Evolutionary conservation across 1,140 invertebrate genomes (phyloP), one percentile per base, ranked within the genome.

Genomic region (Papilio polytes): DNA sequence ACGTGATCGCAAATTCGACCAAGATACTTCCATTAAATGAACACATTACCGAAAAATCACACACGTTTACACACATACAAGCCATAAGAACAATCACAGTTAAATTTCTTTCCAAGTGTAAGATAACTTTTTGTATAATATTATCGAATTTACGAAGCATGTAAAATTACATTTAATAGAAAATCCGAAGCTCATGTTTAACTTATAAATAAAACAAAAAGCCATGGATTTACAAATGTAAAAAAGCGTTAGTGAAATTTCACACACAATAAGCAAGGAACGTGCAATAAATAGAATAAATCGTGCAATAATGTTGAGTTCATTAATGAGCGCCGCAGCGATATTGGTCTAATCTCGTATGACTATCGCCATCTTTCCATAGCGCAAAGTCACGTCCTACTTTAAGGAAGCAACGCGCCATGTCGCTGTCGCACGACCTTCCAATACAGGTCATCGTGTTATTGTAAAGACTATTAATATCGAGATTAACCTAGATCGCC

Each of bases 1-100:
- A 85, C 84, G 84, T 85, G 85, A 83, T 81, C 80, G 85, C 85
- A 91, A 88, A 91, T 92, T 92, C 86, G 84, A 86, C 88, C 84
- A 89, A 85, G 84, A 85, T 88, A 88, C 89, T 88, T 87, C 88
- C 86, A 85, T 87, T 88, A 87, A 85, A 85, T 82, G 86, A 90
- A 86, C 80, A 88, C 84, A 87, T 88, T 89, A 85, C 74, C 81
- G 80, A 80, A 53, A 76, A n/a, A 46, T 48, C 31, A 20, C 48
- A 51, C 13, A n/a, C n/a, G n/a, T n/a, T n/a, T n/a, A n/a, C n/a
- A 48, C 10, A 10, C 13, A 13, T 48, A 51, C 13, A 48, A 41
- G 6, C 6, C 36, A 41, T 7, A 8, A 0, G 36, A 41, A 41
- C 36, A 41, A 41, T 41, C 36, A 41, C 6, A 41, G 36, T 41